These are phyloP conservation scores for Scyliorhinus canicula DNA, from an alignment of 2,797 vertebrate species.

Conservation along the genomic window DNA sequence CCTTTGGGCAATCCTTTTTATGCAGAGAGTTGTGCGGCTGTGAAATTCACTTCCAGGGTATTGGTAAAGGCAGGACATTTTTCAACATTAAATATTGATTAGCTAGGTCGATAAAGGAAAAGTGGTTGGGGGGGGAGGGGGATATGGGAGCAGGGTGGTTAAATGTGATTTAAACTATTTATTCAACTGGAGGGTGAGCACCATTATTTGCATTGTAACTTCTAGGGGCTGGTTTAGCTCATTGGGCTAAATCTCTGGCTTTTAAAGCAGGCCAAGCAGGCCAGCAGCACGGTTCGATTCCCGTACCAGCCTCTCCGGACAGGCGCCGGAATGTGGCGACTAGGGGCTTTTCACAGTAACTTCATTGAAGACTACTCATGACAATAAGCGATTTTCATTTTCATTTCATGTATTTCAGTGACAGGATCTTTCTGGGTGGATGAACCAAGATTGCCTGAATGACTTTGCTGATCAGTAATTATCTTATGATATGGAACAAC, in stretches of 20 bases:
- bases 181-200: background rate
- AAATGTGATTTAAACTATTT: background rate
- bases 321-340: too few relatives aligned
- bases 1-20: background rate
- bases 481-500: background rate
- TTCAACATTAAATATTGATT: slow-evolving; percentile 21
- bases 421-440: background rate
- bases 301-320: too few relatives aligned
- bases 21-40: background rate
- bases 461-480: background rate
- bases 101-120: background rate
- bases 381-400: too few relatives aligned
- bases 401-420: background rate
- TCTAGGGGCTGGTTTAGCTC: too few relatives aligned
- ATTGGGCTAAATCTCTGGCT: too few relatives aligned
- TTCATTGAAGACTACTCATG: too few relatives aligned
- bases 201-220: background rate
- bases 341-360: too few relatives aligned
- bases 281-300: too few relatives aligned
- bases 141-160: background rate
- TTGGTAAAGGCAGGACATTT: background rate
- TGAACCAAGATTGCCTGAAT: background rate
- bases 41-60: background rate
- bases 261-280: too few relatives aligned
- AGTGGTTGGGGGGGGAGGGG: background rate